Evolutionary conservation across 2,797 vertebrate species (phyloP), one percentile per base, ranked within the genome.

Genomic region (Glyptemys insculpta): DNA sequence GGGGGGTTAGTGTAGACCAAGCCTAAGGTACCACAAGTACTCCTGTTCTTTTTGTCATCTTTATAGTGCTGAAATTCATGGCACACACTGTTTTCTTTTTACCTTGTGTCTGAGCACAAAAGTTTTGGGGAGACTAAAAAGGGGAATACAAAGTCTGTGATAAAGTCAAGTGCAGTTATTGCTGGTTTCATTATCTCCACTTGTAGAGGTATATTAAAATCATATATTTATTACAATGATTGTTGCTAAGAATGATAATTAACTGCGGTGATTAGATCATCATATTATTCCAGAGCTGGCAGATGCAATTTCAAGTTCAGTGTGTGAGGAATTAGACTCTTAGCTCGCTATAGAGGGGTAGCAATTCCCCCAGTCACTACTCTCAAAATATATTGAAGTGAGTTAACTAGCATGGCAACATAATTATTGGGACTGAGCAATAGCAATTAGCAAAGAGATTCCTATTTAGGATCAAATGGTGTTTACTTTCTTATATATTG

Each of bases 251-350:
- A 95, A 95, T 87, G 94, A 59, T 86, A 85, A 95, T 95, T 34
- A 59, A 85, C 83, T 91, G 86, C 83, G 53, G 6, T 93, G 83
- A 92, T 96, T 95, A 93, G n/a, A 54, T 87, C 89, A 95, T 96
- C 80, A 62, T 81, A 85, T 49, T 88, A 3, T 92, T 95, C 87
- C 82, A 79, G 84, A 95, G 86, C 82, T 57, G 94, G 81, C 81
- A 89, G 68, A 90, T 93, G 81, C 27, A 94, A 93, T 97, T 93
- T 96, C 89, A 94, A 86, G 79, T 85, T 96, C 87, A 85, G 54
- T 94, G 18, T 96, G 83, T 95, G 86, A 85, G 56, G 92, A 96
- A 97, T 97, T 95, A 90, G 52, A 85, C 62, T 65, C 86, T 96
- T 95, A 78, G 44, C 74, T 78, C 65, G 92, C 79, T 94, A 87